These are phyloP conservation scores for Ochropacha duplaris DNA, from an alignment of 2,888 invertebrate genomes.

Conservation along the genomic window DNA sequence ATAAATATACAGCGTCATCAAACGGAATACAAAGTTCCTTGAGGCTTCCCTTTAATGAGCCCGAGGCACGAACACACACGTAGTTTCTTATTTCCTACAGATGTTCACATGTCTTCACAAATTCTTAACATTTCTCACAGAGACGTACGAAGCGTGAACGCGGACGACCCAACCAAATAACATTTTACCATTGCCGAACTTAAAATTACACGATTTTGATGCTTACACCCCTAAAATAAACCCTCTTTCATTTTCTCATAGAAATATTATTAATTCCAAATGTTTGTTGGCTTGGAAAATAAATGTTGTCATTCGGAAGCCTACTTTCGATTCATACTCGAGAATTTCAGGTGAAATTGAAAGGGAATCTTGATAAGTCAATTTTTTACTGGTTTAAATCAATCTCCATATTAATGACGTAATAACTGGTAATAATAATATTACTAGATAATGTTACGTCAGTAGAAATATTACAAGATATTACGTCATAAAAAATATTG, in stretches of 20 bases:
- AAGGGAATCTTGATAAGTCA: constrained; percentile 25
- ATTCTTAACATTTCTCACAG: constrained; percentile 50
- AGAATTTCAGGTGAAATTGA: constrained; percentile 40
- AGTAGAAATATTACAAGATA: too few relatives aligned
- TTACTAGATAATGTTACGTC: too few relatives aligned
- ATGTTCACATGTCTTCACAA: constrained; percentile 42
- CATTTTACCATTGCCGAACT: constrained; percentile 14
- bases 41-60: constrained; percentile 20
- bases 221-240: constrained; percentile 20
- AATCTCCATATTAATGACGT: constrained; percentile 16
- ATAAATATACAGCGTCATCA: constrained; percentile 22
- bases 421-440: neutral
- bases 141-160: constrained; percentile 44
- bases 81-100: constrained; percentile 13
- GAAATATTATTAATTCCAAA: constrained; percentile 7
- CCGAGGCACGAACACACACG: constrained; percentile 8
- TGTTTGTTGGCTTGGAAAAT: constrained; percentile 46
- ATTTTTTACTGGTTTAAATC: constrained; percentile 29
- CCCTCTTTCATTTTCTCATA: neutral
- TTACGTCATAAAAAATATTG: too few relatives aligned
- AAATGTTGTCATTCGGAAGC: constrained; percentile 51
- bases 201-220: constrained; percentile 17
- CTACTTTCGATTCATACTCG: constrained; percentile 43
- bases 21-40: constrained; percentile 16
- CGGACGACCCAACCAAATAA: constrained; percentile 23